A percentile compares a stretch with the other conserved stretches of the same genome.
Evolutionary conservation across 2,888 invertebrate species (phyloP).

Genomic region (Abrostola tripartita): DNA sequence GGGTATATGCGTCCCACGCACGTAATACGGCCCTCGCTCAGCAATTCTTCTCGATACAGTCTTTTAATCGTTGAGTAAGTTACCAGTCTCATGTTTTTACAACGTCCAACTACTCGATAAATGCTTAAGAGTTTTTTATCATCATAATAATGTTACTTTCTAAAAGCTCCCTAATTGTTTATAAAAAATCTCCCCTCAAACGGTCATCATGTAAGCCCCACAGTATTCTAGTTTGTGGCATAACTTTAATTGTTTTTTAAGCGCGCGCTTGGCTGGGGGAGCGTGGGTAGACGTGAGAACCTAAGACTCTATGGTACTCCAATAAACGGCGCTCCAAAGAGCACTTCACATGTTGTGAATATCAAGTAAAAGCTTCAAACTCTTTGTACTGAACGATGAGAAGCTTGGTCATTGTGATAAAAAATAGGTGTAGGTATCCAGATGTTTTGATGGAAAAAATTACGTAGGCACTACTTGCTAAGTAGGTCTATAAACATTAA

Average conservation of each 20-base stretch:
- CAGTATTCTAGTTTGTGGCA: constrained; percentile 63
- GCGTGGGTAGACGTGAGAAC: constrained; percentile 62
- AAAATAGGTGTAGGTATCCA: not conserved
- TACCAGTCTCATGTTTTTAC: too few relatives aligned
- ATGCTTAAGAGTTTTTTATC: too few relatives aligned
- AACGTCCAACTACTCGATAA: too few relatives aligned
- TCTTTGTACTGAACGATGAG: constrained; percentile 3
- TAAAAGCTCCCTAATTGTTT: not conserved
- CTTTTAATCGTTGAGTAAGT: too few relatives aligned
- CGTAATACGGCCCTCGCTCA: too few relatives aligned
- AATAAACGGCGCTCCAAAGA: constrained; percentile 60
- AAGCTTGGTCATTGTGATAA: constrained; percentile 16
- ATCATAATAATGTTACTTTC: too few relatives aligned
- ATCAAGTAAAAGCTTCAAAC: constrained; percentile 17
- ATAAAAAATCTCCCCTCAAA: not conserved
- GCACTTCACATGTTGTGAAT: constrained; percentile 53
- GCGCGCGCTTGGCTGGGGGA: constrained; percentile 68
- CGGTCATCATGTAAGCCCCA: constrained; percentile 63
- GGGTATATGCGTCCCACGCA: too few relatives aligned
- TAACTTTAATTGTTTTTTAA: constrained; percentile 86
- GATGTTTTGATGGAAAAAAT: constrained; percentile 17
- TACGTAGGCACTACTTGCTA: too few relatives aligned
- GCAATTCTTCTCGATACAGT: too few relatives aligned
- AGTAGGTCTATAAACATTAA: too few relatives aligned
- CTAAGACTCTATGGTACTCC: constrained; percentile 48